Evolutionary conservation across 92 coral and sea anemone species (phyloP), one percentile per base, ranked within the genome.

Genomic region (Umimayanthus chanpuru): DNA sequence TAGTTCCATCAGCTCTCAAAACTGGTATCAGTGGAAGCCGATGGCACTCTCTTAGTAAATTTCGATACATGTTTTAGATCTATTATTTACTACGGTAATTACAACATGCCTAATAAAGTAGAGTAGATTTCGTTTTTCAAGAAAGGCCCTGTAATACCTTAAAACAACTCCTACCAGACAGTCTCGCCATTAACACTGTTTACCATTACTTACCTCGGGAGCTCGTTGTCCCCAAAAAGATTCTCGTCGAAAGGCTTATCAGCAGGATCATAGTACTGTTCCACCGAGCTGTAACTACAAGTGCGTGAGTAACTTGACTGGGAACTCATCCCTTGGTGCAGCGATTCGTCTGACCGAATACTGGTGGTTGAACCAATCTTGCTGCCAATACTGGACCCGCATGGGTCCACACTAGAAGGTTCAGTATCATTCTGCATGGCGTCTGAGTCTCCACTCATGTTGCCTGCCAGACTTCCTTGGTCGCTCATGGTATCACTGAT

Each of bases 161-260:
- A 53, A 12, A 3, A 12, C 18, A 53, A 12, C 3, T 1, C 3
- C 58, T 53, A 15, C 3, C 58, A 16, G 4, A 53, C 20, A 1
- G 20, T 53, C 14, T 53, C 20, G 20, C 58, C 14, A 53, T 53
- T 53, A 53, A 53, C 58, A 50, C 56, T 50, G 18, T 50, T 50
- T 50, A 61, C 64, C 20, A 3, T 61, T 18, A 23, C 84, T 32
- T 80, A 29, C 84, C 87, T 83, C 4, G 87, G 77, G 43, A 40
- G 58, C 25, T 83, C 87, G 65, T 83, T 83, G 41, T 67, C 56
- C 12, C 78, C 87, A 71, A 68, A 83, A 30, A 83, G 32, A 30
- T 83, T 83, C 66, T 83, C 87, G 16, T 83, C 87, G 30, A 83
- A 83, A 4, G 87, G 87, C 29, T 83, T 68, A 71, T 83, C 87